Base-by-base conservation (phyloP, 1,140 invertebrate genomes). In the Conopomorpha cramerella region DNA sequence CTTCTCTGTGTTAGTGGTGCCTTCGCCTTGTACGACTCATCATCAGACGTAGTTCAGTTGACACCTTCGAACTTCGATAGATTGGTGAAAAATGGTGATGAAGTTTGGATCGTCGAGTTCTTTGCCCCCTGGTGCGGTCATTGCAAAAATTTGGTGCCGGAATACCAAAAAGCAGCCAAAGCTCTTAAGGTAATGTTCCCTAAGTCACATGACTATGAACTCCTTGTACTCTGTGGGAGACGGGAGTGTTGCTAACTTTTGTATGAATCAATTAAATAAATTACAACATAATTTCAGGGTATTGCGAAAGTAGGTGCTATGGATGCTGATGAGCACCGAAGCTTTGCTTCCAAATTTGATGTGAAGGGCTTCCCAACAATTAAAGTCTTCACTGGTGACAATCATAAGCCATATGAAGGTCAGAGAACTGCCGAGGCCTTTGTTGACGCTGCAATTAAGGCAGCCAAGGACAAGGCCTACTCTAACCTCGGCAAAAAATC, bases 341-440 rank as follows among this genome's bases (percentile, higher is more conserved):
- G 88, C 11, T 61, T 98, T 10, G 89, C 86, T 14, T 80, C 84
- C 14, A 86, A 88, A 57, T 98, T 87, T 81, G 86, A 86, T 34
- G 86, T 99, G 28, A 78, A 82, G 53, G 95, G 97, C 36, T 99
- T 98, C 65, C 97, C 97, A 12, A 98, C 96, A 0, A 90, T 99
- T 39, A 99, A 99, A 77, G 88, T 99, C 8, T 98, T 99, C 70
- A 90, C 88, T 2, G 67, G 80, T 0, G 87, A 94, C 64, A 98
- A 98, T 68, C 86, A 87, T 30, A 91, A 88, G 40, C 93, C 95
- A 2, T 99, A 90, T 70, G 87, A 91, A 59, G 95, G 95, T 1
- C 81, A 82, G 15, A 82, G 96, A 66, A 93, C 87, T 29, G 94
- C 96, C 11, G 82, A 89, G 38, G 91, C 83, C 16, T 84, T 99